Evolutionary conservation across 1,140 invertebrate species (phyloP).

Genomic region (Copidosoma floridanum): DNA sequence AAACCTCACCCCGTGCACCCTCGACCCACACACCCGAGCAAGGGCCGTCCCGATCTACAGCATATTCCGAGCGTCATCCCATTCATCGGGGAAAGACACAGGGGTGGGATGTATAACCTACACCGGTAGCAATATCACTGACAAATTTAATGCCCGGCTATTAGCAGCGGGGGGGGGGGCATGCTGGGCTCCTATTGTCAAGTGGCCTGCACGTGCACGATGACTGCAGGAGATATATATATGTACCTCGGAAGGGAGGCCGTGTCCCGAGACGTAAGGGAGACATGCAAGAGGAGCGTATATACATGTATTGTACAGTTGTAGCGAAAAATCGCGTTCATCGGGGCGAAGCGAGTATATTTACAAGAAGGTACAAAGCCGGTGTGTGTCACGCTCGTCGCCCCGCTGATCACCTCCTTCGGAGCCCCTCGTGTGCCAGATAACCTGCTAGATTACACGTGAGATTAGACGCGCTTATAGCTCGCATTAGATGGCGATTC

Average conservation of each 20-base stretch:
- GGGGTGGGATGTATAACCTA: constrained; percentile 6
- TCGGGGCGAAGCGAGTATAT: too few species aligned
- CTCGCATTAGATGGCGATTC: constrained; percentile 19
- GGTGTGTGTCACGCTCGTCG: constrained; percentile 52
- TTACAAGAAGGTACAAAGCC: too few species aligned
- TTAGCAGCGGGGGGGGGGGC: constrained; percentile 39
- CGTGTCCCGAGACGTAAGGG: too few species aligned
- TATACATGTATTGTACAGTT: too few species aligned
- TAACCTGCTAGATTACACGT: constrained; percentile 52
- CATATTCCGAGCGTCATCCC: constrained; percentile 46
- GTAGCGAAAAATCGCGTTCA: too few species aligned
- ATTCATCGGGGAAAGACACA: constrained; percentile 34
- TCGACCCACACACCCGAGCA: too few species aligned
- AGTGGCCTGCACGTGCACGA: constrained; percentile 53
- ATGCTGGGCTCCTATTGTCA: constrained; percentile 39
- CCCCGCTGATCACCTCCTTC: constrained; percentile 30
- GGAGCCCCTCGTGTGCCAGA: not conserved
- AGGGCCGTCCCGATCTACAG: constrained; percentile 19
- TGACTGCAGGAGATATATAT: constrained; percentile 7
- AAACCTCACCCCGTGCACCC: not conserved
- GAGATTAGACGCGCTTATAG: constrained; percentile 44
- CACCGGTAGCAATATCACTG: constrained; percentile 49
- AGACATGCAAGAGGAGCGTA: too few species aligned
- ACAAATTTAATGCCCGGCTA: constrained; percentile 55
- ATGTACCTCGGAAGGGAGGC: too few species aligned